A percentile compares a stretch with the other conserved stretches of the same genome.
phyloP scores from a whole-genome alignment of 2,113 vertebrate genomes.

The Nothobranchius kuhntae region DNA sequence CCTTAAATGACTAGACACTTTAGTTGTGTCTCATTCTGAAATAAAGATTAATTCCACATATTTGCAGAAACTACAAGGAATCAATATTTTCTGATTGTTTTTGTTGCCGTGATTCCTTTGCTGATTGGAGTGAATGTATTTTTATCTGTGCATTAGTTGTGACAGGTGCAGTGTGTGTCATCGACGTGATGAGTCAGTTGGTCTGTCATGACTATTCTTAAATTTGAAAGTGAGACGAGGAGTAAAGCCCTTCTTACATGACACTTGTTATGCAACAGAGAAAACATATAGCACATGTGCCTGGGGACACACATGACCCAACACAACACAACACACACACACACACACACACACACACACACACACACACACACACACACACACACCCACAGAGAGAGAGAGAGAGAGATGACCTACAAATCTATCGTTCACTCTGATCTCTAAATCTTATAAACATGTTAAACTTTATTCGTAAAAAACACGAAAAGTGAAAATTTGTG shows the following conservation, averaged over 20 bases:
- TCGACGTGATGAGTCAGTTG: slow-evolving; percentile 25
- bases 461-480: too few relatives aligned
- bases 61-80: neutral
- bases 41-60: neutral
- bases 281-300: slow-evolving; percentile 11
- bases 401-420: neutral
- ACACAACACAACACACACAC: neutral
- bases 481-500: too few relatives aligned
- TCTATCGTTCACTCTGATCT: too few relatives aligned
- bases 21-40: neutral
- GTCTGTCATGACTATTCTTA: slow-evolving; percentile 15
- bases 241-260: slow-evolving; percentile 3
- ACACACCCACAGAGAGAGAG: too few relatives aligned
- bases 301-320: neutral
- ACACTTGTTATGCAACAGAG: slow-evolving; percentile 23
- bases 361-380: neutral
- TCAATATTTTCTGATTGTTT: too few relatives aligned
- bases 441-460: too few relatives aligned
- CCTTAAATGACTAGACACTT: neutral
- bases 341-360: neutral
- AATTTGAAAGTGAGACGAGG: slow-evolving; percentile 8
- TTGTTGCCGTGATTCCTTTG: neutral
- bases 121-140: neutral
- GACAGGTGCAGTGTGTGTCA: slow-evolving; percentile 48
- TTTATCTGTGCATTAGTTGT: slow-evolving; percentile 13